Conservation (phyloP, 2,888 invertebrate genomes). For the Thecophora atra region DNA sequence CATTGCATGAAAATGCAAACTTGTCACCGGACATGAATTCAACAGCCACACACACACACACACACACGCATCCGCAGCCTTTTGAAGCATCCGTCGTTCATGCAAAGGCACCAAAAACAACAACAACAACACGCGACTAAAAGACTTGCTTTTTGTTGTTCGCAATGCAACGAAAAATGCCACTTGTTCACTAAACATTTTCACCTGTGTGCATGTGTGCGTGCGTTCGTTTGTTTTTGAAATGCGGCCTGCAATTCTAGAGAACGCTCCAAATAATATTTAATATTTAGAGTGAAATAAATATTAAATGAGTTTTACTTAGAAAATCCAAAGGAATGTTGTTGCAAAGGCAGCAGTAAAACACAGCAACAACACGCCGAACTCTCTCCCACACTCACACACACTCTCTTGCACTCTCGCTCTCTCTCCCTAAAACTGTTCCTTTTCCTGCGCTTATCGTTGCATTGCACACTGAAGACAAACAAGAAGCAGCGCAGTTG, state of each 20-base stretch:
- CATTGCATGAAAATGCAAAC: slow-evolving; percentile 26
- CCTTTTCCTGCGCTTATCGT: no score
- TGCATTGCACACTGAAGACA: no score
- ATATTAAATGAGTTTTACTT: slow-evolving; percentile 67
- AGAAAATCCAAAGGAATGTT: slow-evolving; percentile 59
- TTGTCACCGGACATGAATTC: slow-evolving; percentile 15
- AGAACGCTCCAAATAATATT: slow-evolving; percentile 66
- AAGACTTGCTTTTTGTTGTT: slow-evolving; percentile 6
- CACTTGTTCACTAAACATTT: background rate
- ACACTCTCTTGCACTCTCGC: no score
- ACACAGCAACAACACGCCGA: no score
- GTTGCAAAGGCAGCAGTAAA: background rate
- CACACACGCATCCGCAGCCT: slow-evolving; percentile 16
- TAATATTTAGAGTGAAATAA: slow-evolving; percentile 67
- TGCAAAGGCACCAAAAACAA: background rate
- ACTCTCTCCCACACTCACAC: background rate
- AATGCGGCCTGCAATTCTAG: slow-evolving; percentile 7
- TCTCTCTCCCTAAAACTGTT: background rate
- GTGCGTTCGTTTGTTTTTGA: background rate
- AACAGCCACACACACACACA: slow-evolving; percentile 19
- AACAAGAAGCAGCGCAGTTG: no score
- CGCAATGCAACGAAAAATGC: slow-evolving; percentile 13
- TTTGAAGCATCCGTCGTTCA: slow-evolving; percentile 6
- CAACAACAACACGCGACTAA: background rate
- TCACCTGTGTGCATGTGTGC: background rate